Evolutionary conservation across 1,140 invertebrate species (phyloP).

Genomic region (Musca domestica): DNA sequence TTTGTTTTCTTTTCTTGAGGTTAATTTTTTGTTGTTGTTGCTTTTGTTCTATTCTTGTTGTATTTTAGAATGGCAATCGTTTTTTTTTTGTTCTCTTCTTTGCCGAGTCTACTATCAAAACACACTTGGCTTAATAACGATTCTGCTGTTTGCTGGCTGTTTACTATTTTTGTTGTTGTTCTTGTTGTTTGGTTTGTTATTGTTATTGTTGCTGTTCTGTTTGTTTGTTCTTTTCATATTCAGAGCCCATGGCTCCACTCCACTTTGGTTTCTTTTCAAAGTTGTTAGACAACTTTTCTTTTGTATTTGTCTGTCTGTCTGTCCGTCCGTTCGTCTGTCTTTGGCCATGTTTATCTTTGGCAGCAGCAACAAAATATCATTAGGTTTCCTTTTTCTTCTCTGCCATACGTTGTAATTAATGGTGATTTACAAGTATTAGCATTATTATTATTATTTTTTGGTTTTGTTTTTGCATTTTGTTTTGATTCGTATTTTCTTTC

Average conservation of each 20-base stretch:
- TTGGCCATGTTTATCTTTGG: neutral
- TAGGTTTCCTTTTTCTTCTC: neutral
- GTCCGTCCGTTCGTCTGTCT: too few relatives aligned
- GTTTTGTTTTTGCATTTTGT: neutral
- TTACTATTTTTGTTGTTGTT: neutral
- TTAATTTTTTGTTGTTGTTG: neutral
- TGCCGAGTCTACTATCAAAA: too few relatives aligned
- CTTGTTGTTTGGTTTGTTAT: neutral
- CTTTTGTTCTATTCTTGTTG: neutral
- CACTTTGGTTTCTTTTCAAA: neutral
- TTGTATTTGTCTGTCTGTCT: neutral
- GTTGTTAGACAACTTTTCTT: slow-evolving; percentile 14
- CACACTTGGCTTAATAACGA: too few relatives aligned
- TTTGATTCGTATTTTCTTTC: neutral
- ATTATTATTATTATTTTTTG: neutral
- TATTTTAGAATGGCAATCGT: slow-evolving; percentile 5
- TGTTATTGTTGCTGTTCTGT: neutral
- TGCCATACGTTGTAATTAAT: slow-evolving; percentile 1
- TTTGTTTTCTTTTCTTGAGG: neutral
- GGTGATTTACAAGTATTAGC: neutral
- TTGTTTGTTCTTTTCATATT: neutral
- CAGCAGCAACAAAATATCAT: neutral
- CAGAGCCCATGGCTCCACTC: neutral
- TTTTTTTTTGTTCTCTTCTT: neutral
- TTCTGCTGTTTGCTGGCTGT: too few relatives aligned